These are phyloP conservation scores for Cantharis nigra DNA, from an alignment of 2,888 invertebrate species.

Conservation along the genomic window DNA sequence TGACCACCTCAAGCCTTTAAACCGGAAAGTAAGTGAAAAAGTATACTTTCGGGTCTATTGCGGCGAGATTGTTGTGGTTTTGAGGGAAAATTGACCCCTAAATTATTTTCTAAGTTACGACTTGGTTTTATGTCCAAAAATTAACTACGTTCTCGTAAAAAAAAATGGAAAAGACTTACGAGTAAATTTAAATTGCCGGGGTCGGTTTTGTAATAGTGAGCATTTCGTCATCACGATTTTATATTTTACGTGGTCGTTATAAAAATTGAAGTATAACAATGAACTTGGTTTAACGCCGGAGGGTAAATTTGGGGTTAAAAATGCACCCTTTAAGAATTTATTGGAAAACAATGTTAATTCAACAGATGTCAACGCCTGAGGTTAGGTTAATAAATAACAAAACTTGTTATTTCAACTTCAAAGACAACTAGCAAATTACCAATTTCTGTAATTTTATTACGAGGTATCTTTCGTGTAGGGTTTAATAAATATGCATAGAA, in stretches of 20 bases:
- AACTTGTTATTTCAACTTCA: slow-evolving; percentile 24
- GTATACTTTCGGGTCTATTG: background rate
- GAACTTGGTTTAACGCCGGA: background rate
- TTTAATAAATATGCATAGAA: slow-evolving; percentile 34
- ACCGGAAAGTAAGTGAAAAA: background rate
- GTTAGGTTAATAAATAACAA: slow-evolving; percentile 28
- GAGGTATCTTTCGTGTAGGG: slow-evolving; percentile 27
- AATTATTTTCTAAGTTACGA: background rate
- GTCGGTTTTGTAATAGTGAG: background rate
- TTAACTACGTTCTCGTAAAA: background rate
- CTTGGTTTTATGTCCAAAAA: background rate
- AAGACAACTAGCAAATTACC: slow-evolving; percentile 31
- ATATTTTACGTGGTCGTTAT: background rate
- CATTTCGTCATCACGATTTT: background rate
- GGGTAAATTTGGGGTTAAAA: background rate
- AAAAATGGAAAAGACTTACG: background rate
- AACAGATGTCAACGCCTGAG: slow-evolving; percentile 27
- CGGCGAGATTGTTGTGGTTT: background rate
- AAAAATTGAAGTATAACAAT: background rate
- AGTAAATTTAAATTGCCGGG: background rate
- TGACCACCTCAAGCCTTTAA: background rate
- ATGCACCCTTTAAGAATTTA: background rate
- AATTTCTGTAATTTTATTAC: slow-evolving; percentile 33
- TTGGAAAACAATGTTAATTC: slow-evolving; percentile 19
- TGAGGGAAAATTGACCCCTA: background rate